Evolutionary conservation across 1,140 invertebrate genomes (phyloP).

Genomic region (Harpegnathos saltator): DNA sequence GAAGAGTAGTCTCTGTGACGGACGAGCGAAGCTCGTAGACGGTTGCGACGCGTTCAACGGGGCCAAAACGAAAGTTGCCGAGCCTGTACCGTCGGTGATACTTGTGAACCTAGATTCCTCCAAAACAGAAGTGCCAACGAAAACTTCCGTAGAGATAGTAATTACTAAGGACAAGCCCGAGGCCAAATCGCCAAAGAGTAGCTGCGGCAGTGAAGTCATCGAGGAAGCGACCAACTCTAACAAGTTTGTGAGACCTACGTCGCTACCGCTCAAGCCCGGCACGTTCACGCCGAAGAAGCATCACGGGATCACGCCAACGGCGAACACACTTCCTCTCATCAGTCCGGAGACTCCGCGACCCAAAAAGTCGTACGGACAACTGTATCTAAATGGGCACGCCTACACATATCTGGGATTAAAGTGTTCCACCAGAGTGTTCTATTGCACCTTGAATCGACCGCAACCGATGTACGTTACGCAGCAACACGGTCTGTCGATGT

Average conservation of each 20-base stretch:
- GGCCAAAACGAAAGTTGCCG: constrained; percentile 56
- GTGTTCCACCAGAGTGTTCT: constrained; percentile 95
- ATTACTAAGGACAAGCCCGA: constrained; percentile 65
- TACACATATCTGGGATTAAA: constrained; percentile 97
- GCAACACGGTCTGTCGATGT: constrained; percentile 97
- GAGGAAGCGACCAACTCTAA: constrained; percentile 77
- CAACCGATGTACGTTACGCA: constrained; percentile 98
- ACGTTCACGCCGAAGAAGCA: constrained; percentile 92
- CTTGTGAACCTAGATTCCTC: constrained; percentile 71
- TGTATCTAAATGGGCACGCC: constrained; percentile 95
- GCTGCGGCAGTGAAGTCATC: constrained; percentile 44
- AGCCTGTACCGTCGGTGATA: constrained; percentile 63
- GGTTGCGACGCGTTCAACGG: constrained; percentile 54
- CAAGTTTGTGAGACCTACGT: constrained; percentile 92
- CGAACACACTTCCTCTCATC: constrained; percentile 91
- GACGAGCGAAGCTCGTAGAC: constrained; percentile 39
- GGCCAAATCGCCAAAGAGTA: constrained; percentile 67
- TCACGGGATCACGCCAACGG: constrained; percentile 91
- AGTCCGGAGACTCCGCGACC: constrained; percentile 96
- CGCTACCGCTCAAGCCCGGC: constrained; percentile 92
- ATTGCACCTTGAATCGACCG: constrained; percentile 96
- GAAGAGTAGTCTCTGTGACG: constrained; percentile 56
- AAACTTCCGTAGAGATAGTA: constrained; percentile 68
- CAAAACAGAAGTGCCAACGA: constrained; percentile 73
- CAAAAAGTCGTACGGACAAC: constrained; percentile 94